Conservation (phyloP, 2,113 vertebrate species). For the Nyctereutes procyonoides region DNA sequence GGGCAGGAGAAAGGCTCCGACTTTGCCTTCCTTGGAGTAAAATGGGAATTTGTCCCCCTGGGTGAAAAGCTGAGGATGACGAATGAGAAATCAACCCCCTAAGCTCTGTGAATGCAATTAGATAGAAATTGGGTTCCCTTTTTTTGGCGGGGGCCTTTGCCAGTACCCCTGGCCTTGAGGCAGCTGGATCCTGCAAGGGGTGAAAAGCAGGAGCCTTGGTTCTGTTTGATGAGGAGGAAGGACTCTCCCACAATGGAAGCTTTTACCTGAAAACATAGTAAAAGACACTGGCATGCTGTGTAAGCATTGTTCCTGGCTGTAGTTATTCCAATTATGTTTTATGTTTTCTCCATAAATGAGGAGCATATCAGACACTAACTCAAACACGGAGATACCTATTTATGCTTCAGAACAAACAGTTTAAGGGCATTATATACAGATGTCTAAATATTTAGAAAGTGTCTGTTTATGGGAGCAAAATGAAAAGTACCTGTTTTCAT, state of each 20-base stretch:
- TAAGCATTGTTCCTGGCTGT: constrained; percentile 85
- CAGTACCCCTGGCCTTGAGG: background rate
- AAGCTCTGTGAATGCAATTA: background rate
- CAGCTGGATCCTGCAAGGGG: background rate
- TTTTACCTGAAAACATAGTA: constrained; percentile 81
- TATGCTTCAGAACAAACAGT: constrained; percentile 92
- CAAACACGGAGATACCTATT: constrained; percentile 91
- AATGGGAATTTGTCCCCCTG: background rate
- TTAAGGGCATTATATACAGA: constrained; percentile 91
- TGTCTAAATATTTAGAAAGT: constrained; percentile 92
- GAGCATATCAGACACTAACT: constrained; percentile 87
- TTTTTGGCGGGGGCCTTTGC: background rate
- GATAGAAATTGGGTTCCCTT: background rate
- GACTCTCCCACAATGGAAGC: constrained; percentile 48
- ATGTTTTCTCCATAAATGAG: constrained; percentile 85
- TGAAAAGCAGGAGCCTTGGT: constrained; percentile 55
- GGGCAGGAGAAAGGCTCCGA: background rate
- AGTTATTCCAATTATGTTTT: constrained; percentile 86
- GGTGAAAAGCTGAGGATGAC: background rate
- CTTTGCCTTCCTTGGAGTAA: background rate
- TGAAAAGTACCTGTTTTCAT: constrained; percentile 90
- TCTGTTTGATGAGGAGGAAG: constrained; percentile 1
- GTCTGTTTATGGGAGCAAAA: constrained; percentile 89
- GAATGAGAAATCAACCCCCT: background rate
- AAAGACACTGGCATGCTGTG: constrained; percentile 84